Base-by-base conservation (phyloP, 2,888 invertebrate species). In the Patella ulyssiponensis region DNA sequence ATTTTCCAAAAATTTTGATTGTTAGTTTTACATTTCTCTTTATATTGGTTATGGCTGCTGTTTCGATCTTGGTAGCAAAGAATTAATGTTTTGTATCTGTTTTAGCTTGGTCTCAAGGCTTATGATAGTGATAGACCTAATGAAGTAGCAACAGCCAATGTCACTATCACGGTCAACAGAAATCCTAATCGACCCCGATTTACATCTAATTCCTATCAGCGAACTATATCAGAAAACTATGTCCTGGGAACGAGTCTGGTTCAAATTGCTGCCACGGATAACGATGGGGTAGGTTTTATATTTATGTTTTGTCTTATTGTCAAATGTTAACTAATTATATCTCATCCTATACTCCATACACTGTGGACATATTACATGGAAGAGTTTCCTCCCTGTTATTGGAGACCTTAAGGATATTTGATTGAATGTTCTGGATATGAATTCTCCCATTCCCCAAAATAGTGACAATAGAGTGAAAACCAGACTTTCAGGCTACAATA, bases 141-240 rank as follows among this genome's bases (percentile, higher is more conserved):
- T 44, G 81, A 87, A 75, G 76, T 81, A 14, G 85, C 85, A 33
- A 77, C 33, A n/a, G 81, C 87, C n/a, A 84, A 85, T 73, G 85
- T 90, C 75, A 87, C 85, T 15, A 85, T 90, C 73, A 76, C 79
- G 17, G 88, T 90, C 3, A 85, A 84, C 74, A 79, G 89, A 7
- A 90, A 90, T 74, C 86, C 85, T 15, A 84, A 81, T 73, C 76
- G 84, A 5, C 90, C 90, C 0, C 78, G 80, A 1, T 86, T 86
- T 73, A 76, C 69, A n/a, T 80, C 79, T 64, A 75, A 75, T 23
- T 69, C 27, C 5, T 89, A 87, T 76, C 76, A 76, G 3, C 78
- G 80, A 69, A 83, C 80, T 11, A 85, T 90, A 2, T 75, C 86
- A 2, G 89, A 89, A 70, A 85, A 86, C 72, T 85, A 81, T 76